phyloP scores from a whole-genome alignment of 2,888 invertebrate species.

The Labia minor region DNA sequence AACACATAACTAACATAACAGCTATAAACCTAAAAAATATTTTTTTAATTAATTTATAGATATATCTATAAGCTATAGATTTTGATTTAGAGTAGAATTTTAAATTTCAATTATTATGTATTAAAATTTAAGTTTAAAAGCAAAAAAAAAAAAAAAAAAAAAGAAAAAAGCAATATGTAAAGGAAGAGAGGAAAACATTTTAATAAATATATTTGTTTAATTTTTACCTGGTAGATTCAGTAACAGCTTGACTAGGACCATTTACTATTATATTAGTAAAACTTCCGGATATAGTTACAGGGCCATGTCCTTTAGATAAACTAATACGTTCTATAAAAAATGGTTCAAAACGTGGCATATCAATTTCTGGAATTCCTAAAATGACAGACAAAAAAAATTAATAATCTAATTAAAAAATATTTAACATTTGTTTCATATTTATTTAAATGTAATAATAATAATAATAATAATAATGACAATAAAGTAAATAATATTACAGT shows the following conservation, averaged over 20 bases:
- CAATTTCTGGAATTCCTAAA: slow-evolving; percentile 46
- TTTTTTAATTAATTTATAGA: too few species aligned
- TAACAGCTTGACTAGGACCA: slow-evolving; percentile 46
- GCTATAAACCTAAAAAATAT: too few species aligned
- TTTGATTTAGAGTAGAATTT: too few species aligned
- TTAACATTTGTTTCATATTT: not conserved
- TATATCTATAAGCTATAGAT: too few species aligned
- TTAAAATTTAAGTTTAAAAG: too few species aligned
- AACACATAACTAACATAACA: too few species aligned
- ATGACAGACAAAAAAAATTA: slow-evolving; percentile 16
- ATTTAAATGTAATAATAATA: not conserved
- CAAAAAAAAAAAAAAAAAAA: too few species aligned
- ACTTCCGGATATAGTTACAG: slow-evolving; percentile 43
- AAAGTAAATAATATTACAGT: not conserved
- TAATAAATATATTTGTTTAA: not conserved
- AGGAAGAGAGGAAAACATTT: not conserved
- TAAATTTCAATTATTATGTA: too few species aligned
- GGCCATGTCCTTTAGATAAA: slow-evolving; percentile 45
- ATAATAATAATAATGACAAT: not conserved
- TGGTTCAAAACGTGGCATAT: slow-evolving; percentile 47
- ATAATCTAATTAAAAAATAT: not conserved
- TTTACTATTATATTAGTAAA: slow-evolving; percentile 44
- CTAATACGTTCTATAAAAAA: slow-evolving; percentile 43
- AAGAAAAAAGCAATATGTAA: too few species aligned
- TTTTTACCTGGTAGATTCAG: not conserved